phyloP scores from a whole-genome alignment of 2,797 vertebrate genomes.

The Lateolabrax maculatus region DNA sequence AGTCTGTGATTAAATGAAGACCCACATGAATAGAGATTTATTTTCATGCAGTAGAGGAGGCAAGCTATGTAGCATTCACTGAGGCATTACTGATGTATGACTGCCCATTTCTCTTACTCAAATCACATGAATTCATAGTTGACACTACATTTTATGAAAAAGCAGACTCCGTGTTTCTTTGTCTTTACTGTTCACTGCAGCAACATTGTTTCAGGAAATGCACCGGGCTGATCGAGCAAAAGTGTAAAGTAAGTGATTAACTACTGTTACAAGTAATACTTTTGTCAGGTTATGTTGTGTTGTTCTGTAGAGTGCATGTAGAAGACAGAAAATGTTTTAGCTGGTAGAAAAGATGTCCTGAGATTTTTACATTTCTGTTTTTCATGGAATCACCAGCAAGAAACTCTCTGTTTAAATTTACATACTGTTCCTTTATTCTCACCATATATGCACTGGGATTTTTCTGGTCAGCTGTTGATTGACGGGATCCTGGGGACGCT shows the following conservation, averaged over 20 bases:
- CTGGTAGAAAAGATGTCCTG: neutral
- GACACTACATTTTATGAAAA: conserved; percentile 54
- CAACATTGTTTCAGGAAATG: conserved; percentile 89
- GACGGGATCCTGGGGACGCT: conserved; percentile 86
- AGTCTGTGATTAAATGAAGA: neutral
- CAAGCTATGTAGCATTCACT: conserved; percentile 1
- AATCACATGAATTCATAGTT: conserved; percentile 35
- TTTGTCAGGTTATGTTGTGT: conserved; percentile 22
- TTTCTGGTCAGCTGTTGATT: conserved; percentile 79
- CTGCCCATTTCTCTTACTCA: conserved; percentile 5
- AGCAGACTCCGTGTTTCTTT: conserved; percentile 77
- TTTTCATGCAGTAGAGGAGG: neutral
- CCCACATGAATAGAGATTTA: neutral
- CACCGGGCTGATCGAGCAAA: conserved; percentile 86
- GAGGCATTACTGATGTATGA: conserved; percentile 14
- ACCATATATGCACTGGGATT: conserved; percentile 3
- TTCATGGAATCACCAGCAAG: neutral
- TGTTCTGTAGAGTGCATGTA: conserved; percentile 34
- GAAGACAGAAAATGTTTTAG: conserved; percentile 1
- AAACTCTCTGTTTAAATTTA: neutral
- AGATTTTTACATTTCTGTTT: neutral
- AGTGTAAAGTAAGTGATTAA: conserved; percentile 88
- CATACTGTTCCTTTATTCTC: neutral
- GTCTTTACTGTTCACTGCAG: conserved; percentile 84
- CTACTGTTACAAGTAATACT: conserved; percentile 54